Percentiles rank a stretch among this genome's conserved stretches.
These are phyloP conservation scores for Hirudinaria manillensis DNA, from an alignment of 2,888 invertebrate species.

Conservation along the genomic window DNA sequence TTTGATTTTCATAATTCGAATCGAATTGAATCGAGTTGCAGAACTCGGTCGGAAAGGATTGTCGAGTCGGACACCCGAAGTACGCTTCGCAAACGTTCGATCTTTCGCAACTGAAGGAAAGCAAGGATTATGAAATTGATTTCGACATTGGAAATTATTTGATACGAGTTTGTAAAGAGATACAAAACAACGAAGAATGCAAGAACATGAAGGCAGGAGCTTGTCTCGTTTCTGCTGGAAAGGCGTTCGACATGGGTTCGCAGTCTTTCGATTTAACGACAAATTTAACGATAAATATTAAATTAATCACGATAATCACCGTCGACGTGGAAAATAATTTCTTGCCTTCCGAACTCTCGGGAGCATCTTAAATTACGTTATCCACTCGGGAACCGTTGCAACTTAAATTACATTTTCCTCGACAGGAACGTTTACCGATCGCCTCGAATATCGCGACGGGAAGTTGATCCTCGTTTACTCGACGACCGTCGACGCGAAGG, in stretches of 20 bases:
- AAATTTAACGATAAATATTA: not conserved
- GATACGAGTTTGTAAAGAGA: not conserved
- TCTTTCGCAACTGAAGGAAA: not conserved
- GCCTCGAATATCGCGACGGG: slow-evolving; percentile 19
- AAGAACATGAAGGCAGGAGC: slow-evolving; percentile 15
- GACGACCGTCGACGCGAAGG: not conserved
- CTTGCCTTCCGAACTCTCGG: no score
- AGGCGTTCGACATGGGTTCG: slow-evolving; percentile 17
- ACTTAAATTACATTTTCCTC: not conserved
- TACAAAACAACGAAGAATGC: not conserved
- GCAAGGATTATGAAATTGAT: slow-evolving; percentile 14
- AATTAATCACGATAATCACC: not conserved
- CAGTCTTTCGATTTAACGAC: not conserved
- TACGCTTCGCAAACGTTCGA: slow-evolving; percentile 3
- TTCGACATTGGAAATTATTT: not conserved
- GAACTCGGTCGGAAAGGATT: slow-evolving; percentile 11
- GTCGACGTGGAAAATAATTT: not conserved
- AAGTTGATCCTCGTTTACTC: slow-evolving; percentile 12
- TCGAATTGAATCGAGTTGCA: not conserved
- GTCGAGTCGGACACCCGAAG: slow-evolving; percentile 13
- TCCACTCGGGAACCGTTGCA: no score
- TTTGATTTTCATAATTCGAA: no score
- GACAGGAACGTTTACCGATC: slow-evolving; percentile 17
- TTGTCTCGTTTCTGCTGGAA: slow-evolving; percentile 6
- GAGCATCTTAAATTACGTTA: no score